Evolutionary conservation across 2,888 invertebrate genomes (phyloP), one percentile per base, ranked within the genome.

Genomic region (Athalia cordata): DNA sequence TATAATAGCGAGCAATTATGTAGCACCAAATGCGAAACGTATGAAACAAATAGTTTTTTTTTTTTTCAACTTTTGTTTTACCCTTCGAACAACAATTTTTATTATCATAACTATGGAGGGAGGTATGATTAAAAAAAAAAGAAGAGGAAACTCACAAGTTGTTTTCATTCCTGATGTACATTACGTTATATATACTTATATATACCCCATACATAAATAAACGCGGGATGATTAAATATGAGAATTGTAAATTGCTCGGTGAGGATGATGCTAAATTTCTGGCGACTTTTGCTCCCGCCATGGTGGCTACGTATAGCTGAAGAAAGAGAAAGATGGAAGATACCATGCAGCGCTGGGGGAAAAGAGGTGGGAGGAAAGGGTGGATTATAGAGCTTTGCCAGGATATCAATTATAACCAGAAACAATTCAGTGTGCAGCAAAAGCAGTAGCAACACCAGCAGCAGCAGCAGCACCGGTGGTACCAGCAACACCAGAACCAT

Each of bases 361-460:
- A 43, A 29, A 29, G 0, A 11, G 5, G 7, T 5, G 15, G 47
- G 52, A 11, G 61, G 75, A 61, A 50, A 85, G 84, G 84, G 81
- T 86, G 88, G 89, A 89, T 89, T 89, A 90, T 88, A 87, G 88
- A 87, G 89, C 89, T 90, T 90, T 89, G 87, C 89, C 87, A 87
- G 89, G 89, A 89, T 90, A 90, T 90, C 90, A 90, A 90, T 90
- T 90, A 90, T 89, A 90, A 89, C 88, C 89, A 89, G 89, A 89
- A 90, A 90, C 89, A 89, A 89, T 89, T 90, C 83, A 82, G 88
- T 87, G 86, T 87, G 87, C 87, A 88, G 85, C 86, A 29, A 29
- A 29, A 29, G 29, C 29, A 29, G 29, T 29, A 29, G 29, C 29
- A 29, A 29, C 29, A 29, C 29, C 29, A 29, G 29, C 29, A 29